Percentiles rank a stretch among this genome's conserved stretches.
phyloP scores from a whole-genome alignment of 2,113 vertebrate species.

The Leptosomus discolor region DNA sequence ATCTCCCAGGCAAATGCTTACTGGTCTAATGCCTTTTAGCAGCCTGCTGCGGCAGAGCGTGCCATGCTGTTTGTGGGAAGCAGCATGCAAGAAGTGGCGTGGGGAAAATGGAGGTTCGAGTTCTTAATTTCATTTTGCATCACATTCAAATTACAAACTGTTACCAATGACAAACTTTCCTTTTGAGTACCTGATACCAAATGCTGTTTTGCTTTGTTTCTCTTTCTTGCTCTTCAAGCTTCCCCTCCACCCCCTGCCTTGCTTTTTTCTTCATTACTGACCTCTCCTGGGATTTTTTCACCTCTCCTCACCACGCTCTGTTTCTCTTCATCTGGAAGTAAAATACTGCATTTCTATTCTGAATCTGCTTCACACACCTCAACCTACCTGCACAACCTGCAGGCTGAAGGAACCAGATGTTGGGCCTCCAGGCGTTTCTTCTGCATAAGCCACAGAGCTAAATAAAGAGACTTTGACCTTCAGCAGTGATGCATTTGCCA shows the following conservation, averaged over 20 bases:
- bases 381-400: rapidly evolving
- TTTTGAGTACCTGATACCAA: not conserved
- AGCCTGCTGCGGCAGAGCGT: not conserved
- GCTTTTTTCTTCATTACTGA: not conserved
- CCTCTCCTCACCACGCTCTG: not conserved
- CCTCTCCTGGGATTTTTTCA: not conserved
- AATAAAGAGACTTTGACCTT: not conserved
- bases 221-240: not conserved
- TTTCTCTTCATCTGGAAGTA: not conserved
- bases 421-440: not conserved
- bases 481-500: not conserved
- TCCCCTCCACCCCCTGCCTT: rapidly evolving
- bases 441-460: not conserved
- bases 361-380: not conserved
- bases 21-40: not conserved
- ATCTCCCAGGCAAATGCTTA: rapidly evolving
- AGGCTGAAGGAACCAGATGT: not conserved
- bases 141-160: not conserved
- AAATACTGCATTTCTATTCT: not conserved
- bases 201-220: not conserved
- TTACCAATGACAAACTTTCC: not conserved
- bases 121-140: not conserved
- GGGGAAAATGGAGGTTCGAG: not conserved
- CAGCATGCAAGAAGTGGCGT: rapidly evolving
- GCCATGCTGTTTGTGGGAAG: rapidly evolving